Evolutionary conservation across 1,140 invertebrate species (phyloP).

Genomic region (Teleopsis dalmanni): DNA sequence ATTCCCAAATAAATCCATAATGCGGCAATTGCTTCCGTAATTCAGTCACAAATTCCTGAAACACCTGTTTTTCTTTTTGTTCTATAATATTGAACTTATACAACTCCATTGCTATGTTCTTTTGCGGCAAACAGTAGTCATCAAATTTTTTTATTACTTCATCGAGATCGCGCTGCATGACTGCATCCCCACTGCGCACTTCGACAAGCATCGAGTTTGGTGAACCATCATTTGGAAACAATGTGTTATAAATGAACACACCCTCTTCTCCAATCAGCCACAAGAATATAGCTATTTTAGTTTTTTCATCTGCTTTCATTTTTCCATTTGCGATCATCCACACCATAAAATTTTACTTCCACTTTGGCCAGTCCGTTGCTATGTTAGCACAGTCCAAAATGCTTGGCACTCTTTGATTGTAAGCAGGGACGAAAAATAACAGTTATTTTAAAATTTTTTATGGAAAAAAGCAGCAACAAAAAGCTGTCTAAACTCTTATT

Average conservation of each 20-base stretch:
- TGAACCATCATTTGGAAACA: conserved; percentile 5
- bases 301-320: not conserved
- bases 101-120: conserved; percentile 10
- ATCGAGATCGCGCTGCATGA: not conserved
- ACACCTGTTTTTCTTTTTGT: conserved; percentile 8
- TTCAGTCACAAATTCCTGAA: conserved; percentile 19
- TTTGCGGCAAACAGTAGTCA: conserved; percentile 8
- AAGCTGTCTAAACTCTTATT: conserved; percentile 2
- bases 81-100: conserved; percentile 8
- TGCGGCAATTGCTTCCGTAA: not conserved
- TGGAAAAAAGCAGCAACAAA: conserved; percentile 12
- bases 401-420: not conserved
- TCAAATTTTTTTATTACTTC: conserved; percentile 10
- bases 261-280: conserved; percentile 2
- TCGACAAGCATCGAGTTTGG: not conserved
- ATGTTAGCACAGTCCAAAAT: conserved; percentile 6
- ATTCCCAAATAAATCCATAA: conserved; percentile 8
- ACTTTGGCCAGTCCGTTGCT: conserved; percentile 1
- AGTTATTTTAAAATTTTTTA: no score
- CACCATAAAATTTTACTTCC: conserved; percentile 5
- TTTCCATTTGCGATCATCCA: conserved; percentile 7
- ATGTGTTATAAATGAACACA: conserved; percentile 1
- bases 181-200: not conserved
- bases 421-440: no score
- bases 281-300: conserved; percentile 8